Evolutionary conservation across 2,888 invertebrate genomes (phyloP).

Genomic region (Thyatira batis): DNA sequence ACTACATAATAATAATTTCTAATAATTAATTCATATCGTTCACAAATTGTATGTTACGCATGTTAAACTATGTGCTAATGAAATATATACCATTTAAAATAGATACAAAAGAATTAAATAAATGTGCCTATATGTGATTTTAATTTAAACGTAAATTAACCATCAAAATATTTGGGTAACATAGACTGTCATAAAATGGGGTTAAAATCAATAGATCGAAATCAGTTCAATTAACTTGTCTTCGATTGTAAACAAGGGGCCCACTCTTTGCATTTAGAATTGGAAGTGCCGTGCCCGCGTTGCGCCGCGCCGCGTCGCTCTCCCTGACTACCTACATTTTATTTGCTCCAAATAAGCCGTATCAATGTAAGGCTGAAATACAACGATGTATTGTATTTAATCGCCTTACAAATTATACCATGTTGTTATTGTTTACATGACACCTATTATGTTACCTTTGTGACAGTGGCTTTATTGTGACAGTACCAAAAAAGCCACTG

Average conservation of each 20-base stretch:
- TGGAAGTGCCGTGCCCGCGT: conserved; percentile 9
- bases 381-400: conserved; percentile 13
- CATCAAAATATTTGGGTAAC: not conserved
- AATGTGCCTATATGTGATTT: no score
- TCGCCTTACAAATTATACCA: conserved; percentile 1
- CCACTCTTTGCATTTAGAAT: conserved; percentile 29
- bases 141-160: not conserved
- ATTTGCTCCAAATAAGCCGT: conserved; percentile 23
- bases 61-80: no score
- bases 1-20: no score
- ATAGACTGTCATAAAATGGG: conserved; percentile 6
- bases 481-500: no score
- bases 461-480: not conserved
- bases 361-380: conserved; percentile 14
- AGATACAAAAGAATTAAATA: no score
- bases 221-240: conserved; percentile 23
- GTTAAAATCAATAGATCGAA: conserved; percentile 10
- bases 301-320: not conserved
- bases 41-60: no score
- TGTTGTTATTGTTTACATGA: not conserved
- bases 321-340: conserved; percentile 18
- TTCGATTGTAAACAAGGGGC: conserved; percentile 27
- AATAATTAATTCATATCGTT: no score
- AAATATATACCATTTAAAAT: no score
- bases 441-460: not conserved